Evolutionary conservation across 1,140 invertebrate species (phyloP).

Genomic region (Gryllus bimaculatus): DNA sequence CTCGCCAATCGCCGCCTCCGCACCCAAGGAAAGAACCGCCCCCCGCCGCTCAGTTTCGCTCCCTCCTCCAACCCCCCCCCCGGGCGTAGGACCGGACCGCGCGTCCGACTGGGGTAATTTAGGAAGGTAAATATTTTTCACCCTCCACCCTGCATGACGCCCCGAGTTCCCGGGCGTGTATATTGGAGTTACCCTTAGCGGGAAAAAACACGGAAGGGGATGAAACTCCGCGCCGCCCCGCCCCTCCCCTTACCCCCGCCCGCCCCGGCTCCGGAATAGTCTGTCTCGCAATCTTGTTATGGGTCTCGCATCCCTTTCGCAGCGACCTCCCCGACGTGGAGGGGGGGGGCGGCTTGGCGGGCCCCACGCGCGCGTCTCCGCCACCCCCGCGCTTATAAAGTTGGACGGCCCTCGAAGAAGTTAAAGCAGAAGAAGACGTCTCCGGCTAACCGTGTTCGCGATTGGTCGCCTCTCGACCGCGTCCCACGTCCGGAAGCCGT

Average conservation of each 20-base stretch:
- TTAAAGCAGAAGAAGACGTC: background rate
- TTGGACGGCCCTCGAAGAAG: background rate
- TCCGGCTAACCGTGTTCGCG: background rate
- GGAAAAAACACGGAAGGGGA: background rate
- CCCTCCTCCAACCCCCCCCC: too few relatives aligned
- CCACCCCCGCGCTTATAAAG: background rate
- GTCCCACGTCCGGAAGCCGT: background rate
- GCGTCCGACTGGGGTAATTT: background rate
- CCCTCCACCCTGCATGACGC: background rate
- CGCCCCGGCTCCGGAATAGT: too few relatives aligned
- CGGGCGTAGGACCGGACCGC: background rate
- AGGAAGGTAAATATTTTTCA: slow-evolving; percentile 1
- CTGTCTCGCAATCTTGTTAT: background rate
- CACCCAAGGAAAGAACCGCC: background rate
- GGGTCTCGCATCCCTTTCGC: background rate
- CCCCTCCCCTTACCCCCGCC: too few relatives aligned
- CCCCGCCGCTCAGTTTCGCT: background rate
- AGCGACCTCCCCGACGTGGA: background rate
- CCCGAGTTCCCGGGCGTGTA: background rate
- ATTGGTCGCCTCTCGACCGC: background rate
- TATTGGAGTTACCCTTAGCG: background rate
- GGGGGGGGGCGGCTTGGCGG: too few relatives aligned
- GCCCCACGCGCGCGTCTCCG: too few relatives aligned
- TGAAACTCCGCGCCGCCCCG: too few relatives aligned
- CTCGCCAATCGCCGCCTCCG: background rate